Percentiles rank a stretch among this genome's conserved stretches.
These are phyloP conservation scores for Polydesmus complanatus DNA, from an alignment of 2,888 invertebrate genomes.

Conservation along the genomic window DNA sequence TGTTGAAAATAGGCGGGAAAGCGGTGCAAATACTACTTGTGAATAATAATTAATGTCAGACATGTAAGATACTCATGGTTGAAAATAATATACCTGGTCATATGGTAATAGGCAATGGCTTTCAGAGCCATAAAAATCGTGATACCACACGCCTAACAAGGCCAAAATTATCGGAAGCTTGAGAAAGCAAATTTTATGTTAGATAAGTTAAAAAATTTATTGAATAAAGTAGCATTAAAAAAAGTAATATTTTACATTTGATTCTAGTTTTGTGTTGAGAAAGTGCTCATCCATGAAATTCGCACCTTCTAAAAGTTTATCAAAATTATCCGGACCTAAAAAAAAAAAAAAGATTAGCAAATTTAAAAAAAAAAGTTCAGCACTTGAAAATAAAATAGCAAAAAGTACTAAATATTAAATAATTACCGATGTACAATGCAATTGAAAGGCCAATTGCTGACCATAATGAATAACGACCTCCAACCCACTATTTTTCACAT, in stretches of 20 bases:
- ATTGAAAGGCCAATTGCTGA: slow-evolving; percentile 98
- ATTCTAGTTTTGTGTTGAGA: slow-evolving; percentile 63
- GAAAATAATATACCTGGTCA: slow-evolving; percentile 52
- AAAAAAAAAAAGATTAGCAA: not conserved
- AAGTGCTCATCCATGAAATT: slow-evolving; percentile 92
- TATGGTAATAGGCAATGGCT: slow-evolving; percentile 94
- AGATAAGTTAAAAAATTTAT: slow-evolving; percentile 1
- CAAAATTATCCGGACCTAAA: slow-evolving; percentile 72
- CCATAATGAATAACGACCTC: slow-evolving; percentile 94
- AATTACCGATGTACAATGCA: slow-evolving; percentile 65
- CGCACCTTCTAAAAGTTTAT: slow-evolving; percentile 77
- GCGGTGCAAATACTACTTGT: slow-evolving; percentile 65
- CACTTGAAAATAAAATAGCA: not conserved
- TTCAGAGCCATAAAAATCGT: slow-evolving; percentile 86
- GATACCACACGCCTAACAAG: slow-evolving; percentile 82
- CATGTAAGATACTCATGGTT: not conserved
- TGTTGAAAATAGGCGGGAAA: slow-evolving; percentile 99
- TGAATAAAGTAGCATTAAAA: too few species aligned
- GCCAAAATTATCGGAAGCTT: slow-evolving; percentile 89
- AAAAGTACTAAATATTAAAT: slow-evolving; percentile 13
- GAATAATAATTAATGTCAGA: not conserved
- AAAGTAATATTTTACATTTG: slow-evolving; percentile 53
- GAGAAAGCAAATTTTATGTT: slow-evolving; percentile 8
- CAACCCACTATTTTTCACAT: slow-evolving; percentile 60
- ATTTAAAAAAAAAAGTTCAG: not conserved